Evolutionary conservation across 2,113 vertebrate genomes (phyloP).

Genomic region (Gyps fulvus): DNA sequence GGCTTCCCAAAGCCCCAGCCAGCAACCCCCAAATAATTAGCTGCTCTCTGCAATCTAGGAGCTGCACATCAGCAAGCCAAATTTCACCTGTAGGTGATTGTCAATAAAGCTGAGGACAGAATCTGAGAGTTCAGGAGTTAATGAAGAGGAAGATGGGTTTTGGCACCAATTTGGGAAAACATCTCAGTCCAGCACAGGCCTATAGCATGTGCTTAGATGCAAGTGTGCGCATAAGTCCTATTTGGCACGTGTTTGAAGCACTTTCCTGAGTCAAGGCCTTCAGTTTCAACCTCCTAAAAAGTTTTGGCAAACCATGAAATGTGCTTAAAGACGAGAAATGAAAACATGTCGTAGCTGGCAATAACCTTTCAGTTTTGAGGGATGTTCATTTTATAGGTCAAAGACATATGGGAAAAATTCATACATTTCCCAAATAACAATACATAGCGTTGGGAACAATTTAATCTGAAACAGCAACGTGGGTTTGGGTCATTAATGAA

Average conservation of each 20-base stretch:
- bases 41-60: not conserved
- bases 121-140: not conserved
- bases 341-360: slow-evolving; percentile 5
- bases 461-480: not conserved
- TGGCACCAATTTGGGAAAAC: not conserved
- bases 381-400: slow-evolving; percentile 3
- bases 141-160: not conserved
- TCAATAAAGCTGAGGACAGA: not conserved
- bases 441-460: not conserved
- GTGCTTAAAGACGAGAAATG: slow-evolving; percentile 30
- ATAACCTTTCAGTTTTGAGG: not conserved
- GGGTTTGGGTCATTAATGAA: not conserved
- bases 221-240: not conserved
- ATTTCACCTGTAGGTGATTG: not conserved
- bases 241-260: not conserved
- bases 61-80: not conserved
- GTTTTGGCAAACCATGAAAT: slow-evolving; percentile 32
- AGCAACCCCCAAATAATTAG: not conserved
- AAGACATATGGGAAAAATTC: slow-evolving; percentile 18
- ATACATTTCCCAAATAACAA: not conserved
- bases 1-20: not conserved
- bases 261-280: not conserved
- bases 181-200: not conserved
- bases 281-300: slow-evolving; percentile 25
- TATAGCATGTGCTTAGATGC: not conserved